Conservation (phyloP, 2,797 vertebrate genomes). For the Megalops cyprinoides region DNA sequence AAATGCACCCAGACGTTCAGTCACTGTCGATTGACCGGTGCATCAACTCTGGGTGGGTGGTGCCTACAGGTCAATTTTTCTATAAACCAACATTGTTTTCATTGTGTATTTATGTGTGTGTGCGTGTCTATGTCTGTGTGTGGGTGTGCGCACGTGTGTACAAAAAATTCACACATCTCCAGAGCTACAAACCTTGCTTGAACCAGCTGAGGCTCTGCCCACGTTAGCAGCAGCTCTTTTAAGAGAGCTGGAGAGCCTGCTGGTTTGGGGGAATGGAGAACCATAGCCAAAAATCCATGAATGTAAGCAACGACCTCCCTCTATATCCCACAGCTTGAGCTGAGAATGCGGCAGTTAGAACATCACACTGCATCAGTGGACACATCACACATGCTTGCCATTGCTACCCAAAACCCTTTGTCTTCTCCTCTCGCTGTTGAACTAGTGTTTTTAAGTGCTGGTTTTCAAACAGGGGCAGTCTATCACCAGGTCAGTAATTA, state of each 20-base stretch:
- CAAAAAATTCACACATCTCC: too few relatives aligned
- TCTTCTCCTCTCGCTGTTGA: too few relatives aligned
- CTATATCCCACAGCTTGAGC: background rate
- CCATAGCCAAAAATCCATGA: too few relatives aligned
- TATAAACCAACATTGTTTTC: constrained; percentile 4
- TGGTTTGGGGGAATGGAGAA: too few relatives aligned
- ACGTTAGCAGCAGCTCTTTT: too few relatives aligned
- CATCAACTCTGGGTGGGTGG: constrained; percentile 25
- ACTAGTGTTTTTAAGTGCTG: too few relatives aligned
- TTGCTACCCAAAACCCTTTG: too few relatives aligned
- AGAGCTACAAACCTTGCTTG: too few relatives aligned
- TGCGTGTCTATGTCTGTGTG: background rate
- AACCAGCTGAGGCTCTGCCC: too few relatives aligned
- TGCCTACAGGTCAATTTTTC: constrained; percentile 39
- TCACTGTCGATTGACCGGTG: constrained; percentile 34
- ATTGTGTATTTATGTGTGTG: background rate
- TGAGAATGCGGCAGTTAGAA: background rate
- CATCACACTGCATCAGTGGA: background rate
- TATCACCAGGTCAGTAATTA: too few relatives aligned
- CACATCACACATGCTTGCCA: background rate
- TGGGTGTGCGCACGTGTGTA: background rate
- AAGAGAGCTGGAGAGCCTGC: too few relatives aligned
- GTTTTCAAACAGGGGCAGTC: too few relatives aligned
- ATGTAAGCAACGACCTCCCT: background rate
- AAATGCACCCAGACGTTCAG: constrained; percentile 33